A percentile compares a stretch with the other conserved stretches of the same genome.
phyloP scores from a whole-genome alignment of 2,888 invertebrate species.

The Hermaeophaga mercurialis region DNA sequence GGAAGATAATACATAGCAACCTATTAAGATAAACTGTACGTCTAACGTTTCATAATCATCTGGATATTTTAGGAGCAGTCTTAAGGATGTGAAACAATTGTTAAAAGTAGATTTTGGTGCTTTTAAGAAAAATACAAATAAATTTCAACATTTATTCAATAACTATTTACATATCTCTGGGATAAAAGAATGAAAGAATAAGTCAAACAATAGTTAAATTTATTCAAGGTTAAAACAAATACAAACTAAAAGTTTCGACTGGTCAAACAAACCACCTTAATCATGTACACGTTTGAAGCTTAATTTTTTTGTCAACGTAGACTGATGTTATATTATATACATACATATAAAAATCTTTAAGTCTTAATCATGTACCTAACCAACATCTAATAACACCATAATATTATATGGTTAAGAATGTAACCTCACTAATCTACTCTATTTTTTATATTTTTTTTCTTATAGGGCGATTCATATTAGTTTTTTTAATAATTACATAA shows the following conservation, averaged over 20 bases:
- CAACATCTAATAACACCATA: conserved; percentile 32
- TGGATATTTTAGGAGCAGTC: too few species aligned
- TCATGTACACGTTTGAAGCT: conserved; percentile 26
- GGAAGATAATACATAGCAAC: too few species aligned
- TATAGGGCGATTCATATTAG: conserved; percentile 22
- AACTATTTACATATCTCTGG: background rate
- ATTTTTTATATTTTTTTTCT: conserved; percentile 27
- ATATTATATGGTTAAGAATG: conserved; percentile 32
- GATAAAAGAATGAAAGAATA: conserved; percentile 13
- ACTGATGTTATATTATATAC: conserved; percentile 33
- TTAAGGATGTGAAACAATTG: too few species aligned
- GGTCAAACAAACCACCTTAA: conserved; percentile 19
- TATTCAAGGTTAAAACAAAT: conserved; percentile 36
- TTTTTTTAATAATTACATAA: conserved; percentile 28
- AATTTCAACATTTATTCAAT: conserved; percentile 12
- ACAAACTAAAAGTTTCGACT: conserved; percentile 21
- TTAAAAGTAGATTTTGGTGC: too few species aligned
- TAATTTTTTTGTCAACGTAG: conserved; percentile 18
- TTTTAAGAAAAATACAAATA: too few species aligned
- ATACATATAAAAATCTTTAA: conserved; percentile 36
- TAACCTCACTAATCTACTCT: conserved; percentile 34
- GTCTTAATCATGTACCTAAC: conserved; percentile 33
- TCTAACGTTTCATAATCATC: too few species aligned
- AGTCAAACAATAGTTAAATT: conserved; percentile 33
- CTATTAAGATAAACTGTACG: too few species aligned